Percentiles rank a stretch among this genome's conserved stretches.
These are phyloP conservation scores for Cercocebus atys DNA, from an alignment of 2,113 vertebrate species.

Conservation along the genomic window DNA sequence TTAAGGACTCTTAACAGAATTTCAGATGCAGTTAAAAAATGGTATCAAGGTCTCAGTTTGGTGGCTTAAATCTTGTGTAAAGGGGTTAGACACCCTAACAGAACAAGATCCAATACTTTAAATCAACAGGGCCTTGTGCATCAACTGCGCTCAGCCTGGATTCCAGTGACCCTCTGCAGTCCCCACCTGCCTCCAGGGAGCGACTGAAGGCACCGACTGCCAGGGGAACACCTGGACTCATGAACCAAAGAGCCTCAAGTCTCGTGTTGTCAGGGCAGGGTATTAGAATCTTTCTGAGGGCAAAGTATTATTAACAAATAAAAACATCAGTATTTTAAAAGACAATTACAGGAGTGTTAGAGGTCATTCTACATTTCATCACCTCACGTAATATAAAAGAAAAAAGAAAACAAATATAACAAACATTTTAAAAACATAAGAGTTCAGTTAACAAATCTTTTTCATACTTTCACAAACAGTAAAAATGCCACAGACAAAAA, in stretches of 20 bases:
- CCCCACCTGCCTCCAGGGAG: neutral
- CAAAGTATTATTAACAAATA: constrained; percentile 31
- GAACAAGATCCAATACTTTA: constrained; percentile 4
- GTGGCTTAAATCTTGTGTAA: constrained; percentile 26
- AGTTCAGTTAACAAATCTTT: constrained; percentile 79
- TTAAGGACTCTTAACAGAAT: neutral
- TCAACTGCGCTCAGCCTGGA: neutral
- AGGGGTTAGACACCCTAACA: constrained; percentile 30
- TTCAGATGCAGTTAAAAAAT: neutral
- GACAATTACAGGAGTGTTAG: constrained; percentile 82
- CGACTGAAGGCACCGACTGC: neutral
- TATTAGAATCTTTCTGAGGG: constrained; percentile 61
- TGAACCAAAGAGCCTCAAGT: constrained; percentile 36
- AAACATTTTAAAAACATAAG: constrained; percentile 82
- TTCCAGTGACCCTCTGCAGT: constrained; percentile 26
- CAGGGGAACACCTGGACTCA: neutral
- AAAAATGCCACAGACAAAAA: constrained; percentile 86
- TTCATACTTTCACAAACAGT: constrained; percentile 83
- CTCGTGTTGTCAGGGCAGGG: constrained; percentile 52
- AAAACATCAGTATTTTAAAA: constrained; percentile 74
- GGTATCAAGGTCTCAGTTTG: constrained; percentile 51
- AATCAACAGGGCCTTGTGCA: neutral
- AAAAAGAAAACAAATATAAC: constrained; percentile 69
- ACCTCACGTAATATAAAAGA: constrained; percentile 81
- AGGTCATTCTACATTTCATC: constrained; percentile 82